phyloP scores from a whole-genome alignment of 2,113 vertebrate species.

The Podarcis raffonei region DNA sequence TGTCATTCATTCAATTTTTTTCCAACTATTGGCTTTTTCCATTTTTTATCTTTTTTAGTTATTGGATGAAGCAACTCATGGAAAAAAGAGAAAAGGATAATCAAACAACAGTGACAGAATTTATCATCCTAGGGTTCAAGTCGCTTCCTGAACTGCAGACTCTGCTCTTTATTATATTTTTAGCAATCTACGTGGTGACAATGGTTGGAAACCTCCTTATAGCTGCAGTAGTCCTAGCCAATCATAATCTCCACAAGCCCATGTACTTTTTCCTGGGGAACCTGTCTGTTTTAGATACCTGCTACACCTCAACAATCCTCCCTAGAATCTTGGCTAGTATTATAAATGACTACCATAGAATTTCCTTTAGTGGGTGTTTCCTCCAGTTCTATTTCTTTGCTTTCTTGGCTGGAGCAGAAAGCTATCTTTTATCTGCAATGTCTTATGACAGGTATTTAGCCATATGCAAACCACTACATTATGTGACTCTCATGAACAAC shows the following conservation, averaged over 20 bases:
- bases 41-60: not conserved
- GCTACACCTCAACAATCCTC: slow-evolving; percentile 1
- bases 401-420: slow-evolving; percentile 52
- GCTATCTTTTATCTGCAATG: slow-evolving; percentile 65
- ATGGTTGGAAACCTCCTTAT: slow-evolving; percentile 15
- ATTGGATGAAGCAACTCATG: not conserved
- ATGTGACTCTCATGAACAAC: slow-evolving; percentile 61
- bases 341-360: not conserved
- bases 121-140: slow-evolving; percentile 10
- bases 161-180: not conserved
- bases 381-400: slow-evolving; percentile 68
- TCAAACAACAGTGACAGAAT: slow-evolving; percentile 1
- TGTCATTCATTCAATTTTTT: not conserved
- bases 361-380: slow-evolving; percentile 65
- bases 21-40: not conserved
- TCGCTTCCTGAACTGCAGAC: not conserved
- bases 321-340: slow-evolving; percentile 13
- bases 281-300: not conserved
- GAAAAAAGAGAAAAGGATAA: not conserved
- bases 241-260: not conserved
- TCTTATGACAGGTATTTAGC: slow-evolving; percentile 3
- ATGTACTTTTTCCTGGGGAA: slow-evolving; percentile 5
- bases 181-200: not conserved
- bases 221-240: not conserved
- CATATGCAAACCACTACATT: slow-evolving; percentile 37